Evolutionary conservation across 2,797 vertebrate species (phyloP).

Genomic region (Phalanger gymnotis): DNA sequence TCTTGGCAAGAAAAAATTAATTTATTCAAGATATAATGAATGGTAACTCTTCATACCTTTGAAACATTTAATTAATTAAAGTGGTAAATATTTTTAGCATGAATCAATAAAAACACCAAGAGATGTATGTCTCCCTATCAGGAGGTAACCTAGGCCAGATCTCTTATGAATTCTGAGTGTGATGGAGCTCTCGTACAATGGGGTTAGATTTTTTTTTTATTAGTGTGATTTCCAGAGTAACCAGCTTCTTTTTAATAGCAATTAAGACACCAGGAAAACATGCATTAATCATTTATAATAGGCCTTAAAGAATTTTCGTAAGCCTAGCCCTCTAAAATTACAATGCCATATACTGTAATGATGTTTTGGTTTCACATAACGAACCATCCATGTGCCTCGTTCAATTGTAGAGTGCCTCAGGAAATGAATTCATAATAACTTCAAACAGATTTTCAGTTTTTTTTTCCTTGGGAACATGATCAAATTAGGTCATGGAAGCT

Average conservation of each 20-base stretch:
- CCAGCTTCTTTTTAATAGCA: slow-evolving; percentile 66
- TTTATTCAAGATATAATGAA: slow-evolving; percentile 65
- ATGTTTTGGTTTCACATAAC: slow-evolving; percentile 55
- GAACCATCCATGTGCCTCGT: slow-evolving; percentile 59
- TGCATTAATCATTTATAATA: slow-evolving; percentile 71
- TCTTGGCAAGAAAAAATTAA: slow-evolving; percentile 23
- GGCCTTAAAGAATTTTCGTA: slow-evolving; percentile 74
- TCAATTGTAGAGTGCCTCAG: slow-evolving; percentile 31
- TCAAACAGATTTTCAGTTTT: slow-evolving; percentile 56
- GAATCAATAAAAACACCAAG: slow-evolving; percentile 60
- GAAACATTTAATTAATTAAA: slow-evolving; percentile 65
- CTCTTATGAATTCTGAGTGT: slow-evolving; percentile 47
- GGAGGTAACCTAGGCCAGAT: slow-evolving; percentile 51
- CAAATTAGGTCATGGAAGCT: neutral
- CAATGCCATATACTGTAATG: slow-evolving; percentile 54
- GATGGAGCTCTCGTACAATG: slow-evolving; percentile 24
- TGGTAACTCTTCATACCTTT: slow-evolving; percentile 66
- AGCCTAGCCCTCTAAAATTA: slow-evolving; percentile 68
- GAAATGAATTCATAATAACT: slow-evolving; percentile 65
- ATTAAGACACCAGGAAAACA: slow-evolving; percentile 72
- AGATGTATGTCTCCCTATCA: slow-evolving; percentile 61
- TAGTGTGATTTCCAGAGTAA: slow-evolving; percentile 54
- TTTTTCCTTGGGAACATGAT: slow-evolving; percentile 46
- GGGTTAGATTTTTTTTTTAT: slow-evolving; percentile 60
- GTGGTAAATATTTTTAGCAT: slow-evolving; percentile 57